Base-by-base conservation (phyloP, 2,888 invertebrate genomes). In the Papilio protenor region DNA sequence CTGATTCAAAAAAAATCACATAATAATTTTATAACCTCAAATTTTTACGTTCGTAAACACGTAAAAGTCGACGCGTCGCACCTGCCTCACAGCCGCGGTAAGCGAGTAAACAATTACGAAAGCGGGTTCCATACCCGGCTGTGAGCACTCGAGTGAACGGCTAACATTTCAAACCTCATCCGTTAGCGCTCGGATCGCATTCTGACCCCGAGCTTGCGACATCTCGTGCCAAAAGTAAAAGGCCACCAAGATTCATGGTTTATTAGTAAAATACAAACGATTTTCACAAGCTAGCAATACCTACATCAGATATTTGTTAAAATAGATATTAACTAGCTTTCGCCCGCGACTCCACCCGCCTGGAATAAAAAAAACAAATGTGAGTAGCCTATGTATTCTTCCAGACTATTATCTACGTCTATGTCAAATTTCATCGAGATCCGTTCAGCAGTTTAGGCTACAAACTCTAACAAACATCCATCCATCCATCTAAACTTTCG, bases 211-310 rank as follows among this genome's bases (percentile, higher is more conserved):
- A 81, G 83, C 81, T 82, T 83, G 80, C 81, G 86, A 86, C 84
- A 87, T 84, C n/a, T 70, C 81, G 86, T 85, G 86, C 82, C 85
- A 82, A 85, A 86, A 89, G 89, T 89, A 89, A 90, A 87, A 89
- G 90, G 89, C 85, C 83, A 80, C 85, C 83, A 80, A 82, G 85
- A 87, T 77, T 33, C 75, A 73, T 77, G 74, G n/a, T 49, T 76
- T 73, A 77, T 55, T 57, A 52, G 57, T 55, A 47, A 71, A 52
- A 71, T 21, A 2, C 21, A 21, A 12, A 21, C 21, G 12, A 2
- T 59, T 59, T 59, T 59, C 57, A 23, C 23, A 59, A 21, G 21
- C 23, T 23, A 23, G 27, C 18, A 52, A 52, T 1, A 18, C 6
- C 16, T 52, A 52, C 5, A 18, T 52, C 1, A 52, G 4, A 52